Evolutionary conservation across 2,888 invertebrate genomes (phyloP), one percentile per base, ranked within the genome.

Genomic region (Rugalucina vietnamica): DNA sequence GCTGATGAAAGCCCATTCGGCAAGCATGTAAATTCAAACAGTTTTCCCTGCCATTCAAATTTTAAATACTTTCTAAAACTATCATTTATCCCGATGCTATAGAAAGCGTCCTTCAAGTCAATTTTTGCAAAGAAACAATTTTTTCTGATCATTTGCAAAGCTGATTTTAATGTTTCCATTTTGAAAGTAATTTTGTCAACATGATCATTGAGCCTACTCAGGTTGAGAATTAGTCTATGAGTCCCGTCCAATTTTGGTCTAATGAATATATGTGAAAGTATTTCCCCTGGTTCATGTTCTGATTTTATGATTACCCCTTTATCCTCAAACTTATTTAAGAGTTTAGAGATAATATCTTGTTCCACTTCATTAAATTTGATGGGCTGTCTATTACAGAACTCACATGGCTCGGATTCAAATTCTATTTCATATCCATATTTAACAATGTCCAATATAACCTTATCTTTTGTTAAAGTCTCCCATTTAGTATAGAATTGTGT

Each of bases 121-220:
- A 87, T 43, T 29, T 60, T 82, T 21, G 79, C 89, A 72, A 86
- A 80, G n/a, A 49, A 85, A 80, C 82, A 85, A 71, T 81, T 71
- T 43, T 1, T 77, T n/a, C 50, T 82, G 18, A 87, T 73, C 18
- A 87, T 34, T 1, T 36, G 24, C 3, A 86, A 34, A 39, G 76
- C 80, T 14, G 83, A 50, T 43, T 79, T 77, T 10, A 88, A 69
- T 3, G 85, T 88, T 34, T 87, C 88, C 88, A 88, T 87, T 81
- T 87, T 88, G 71, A 87, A 89, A 81, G 85, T 84, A 54, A 76
- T 76, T 10, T 84, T 76, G 32, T 80, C 71, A 27, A 86, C 69
- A 65, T 71, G 60, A 0, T 70, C 29, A 74, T 88, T 88, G 10
- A 88, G 43, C 1, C 71, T n/a, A 27, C 75, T 79, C 34, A 85